Evolutionary conservation across 2,888 invertebrate species (phyloP), one percentile per base, ranked within the genome.

Genomic region (Harpalus rufipes): DNA sequence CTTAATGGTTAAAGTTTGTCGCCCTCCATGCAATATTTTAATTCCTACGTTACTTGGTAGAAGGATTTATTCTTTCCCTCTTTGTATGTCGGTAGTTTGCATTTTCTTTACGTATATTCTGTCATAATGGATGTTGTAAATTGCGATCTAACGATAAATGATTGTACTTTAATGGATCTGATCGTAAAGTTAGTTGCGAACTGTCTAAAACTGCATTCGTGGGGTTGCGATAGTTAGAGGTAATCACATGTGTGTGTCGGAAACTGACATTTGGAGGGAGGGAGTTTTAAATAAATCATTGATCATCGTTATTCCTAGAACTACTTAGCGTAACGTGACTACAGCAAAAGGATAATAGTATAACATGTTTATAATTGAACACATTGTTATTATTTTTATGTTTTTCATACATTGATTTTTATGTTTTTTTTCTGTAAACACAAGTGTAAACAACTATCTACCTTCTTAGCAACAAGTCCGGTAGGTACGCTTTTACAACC

Each of bases 131-230:
- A 18, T 65, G 65, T 65, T 32, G 65, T 65, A 68, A 68, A 68
- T 68, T 68, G 32, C 68, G 32, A 68, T 68, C 68, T 68, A 68
- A 68, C 68, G 39, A 68, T 68, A 68, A 68, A 68, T 68, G 68
- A 68, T 68, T 68, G 68, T 68, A 68, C 68, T 68, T 68, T 68
- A 68, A 68, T 68, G 68, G 68, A 68, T 68, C 68, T 12, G 68
- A 68, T 68, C 68, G 63, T 32, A 14, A 68, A 68, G 68, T 68
- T 68, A 68, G 68, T 68, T 68, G 68, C 32, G 32, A 68, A 68
- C 63, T 63, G 63, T 63, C 63, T 63, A 18, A 63, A 63, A 63
- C 68, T 39, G 68, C 68, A 39, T 68, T 68, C 14, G 39, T 14
- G 39, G 39, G 68, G 39, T 14, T 63, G 63, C 6, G 63, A 25